Percentiles rank a stretch among this genome's conserved stretches.
phyloP scores from a whole-genome alignment of 2,797 vertebrate species.

The Simalia tracyae region DNA sequence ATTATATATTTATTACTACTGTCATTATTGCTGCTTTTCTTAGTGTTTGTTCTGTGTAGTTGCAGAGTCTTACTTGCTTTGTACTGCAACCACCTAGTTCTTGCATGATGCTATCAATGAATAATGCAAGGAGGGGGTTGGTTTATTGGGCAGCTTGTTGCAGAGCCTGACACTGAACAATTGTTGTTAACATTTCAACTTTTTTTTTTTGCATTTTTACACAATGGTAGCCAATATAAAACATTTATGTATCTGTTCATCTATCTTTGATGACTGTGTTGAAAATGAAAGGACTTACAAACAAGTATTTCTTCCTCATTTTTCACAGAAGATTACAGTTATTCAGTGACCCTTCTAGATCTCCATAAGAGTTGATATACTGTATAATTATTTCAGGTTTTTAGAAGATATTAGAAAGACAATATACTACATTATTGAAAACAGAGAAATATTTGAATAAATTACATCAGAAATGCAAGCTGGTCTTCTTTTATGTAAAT shows the following conservation, averaged over 20 bases:
- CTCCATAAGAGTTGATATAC: not conserved
- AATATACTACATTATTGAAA: not conserved
- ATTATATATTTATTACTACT: not conserved
- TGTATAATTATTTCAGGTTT: not conserved
- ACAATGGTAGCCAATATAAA: not conserved
- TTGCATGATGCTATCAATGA: not conserved
- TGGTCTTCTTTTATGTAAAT: not conserved
- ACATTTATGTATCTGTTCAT: not conserved
- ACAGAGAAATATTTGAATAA: not conserved
- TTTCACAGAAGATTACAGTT: not conserved
- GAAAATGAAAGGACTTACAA: not conserved
- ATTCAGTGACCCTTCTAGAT: not conserved
- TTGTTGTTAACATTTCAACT: not conserved
- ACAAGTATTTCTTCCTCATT: not conserved
- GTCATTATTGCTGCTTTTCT: not conserved
- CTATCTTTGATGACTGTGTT: not conserved
- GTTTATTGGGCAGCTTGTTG: not conserved
- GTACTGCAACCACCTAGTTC: not conserved
- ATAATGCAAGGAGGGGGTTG: not conserved
- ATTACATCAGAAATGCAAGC: not conserved
- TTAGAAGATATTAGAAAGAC: not conserved
- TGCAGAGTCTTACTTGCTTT: not conserved
- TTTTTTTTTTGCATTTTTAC: not conserved
- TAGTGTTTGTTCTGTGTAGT: not conserved
- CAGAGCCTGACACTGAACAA: not conserved